A percentile compares a stretch with the other conserved stretches of the same genome.
phyloP scores from a whole-genome alignment of 2,797 vertebrate species.

The Hydrolagus colliei region DNA sequence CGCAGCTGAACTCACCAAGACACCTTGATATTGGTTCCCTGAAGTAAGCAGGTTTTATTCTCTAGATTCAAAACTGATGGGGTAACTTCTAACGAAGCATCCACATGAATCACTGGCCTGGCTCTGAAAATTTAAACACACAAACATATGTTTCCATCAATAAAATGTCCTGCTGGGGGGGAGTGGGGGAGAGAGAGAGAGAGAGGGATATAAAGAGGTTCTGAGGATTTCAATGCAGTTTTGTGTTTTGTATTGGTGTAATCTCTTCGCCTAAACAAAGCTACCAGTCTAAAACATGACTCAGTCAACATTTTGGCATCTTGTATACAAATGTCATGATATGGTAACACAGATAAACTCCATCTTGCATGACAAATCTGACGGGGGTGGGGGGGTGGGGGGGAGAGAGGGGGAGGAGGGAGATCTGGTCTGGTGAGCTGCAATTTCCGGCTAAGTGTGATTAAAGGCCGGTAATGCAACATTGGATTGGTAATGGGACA shows the following conservation, averaged over 20 bases:
- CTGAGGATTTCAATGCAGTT: neutral
- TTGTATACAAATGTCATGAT: no score
- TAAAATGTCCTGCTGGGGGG: conserved; percentile 33
- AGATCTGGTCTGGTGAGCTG: no score
- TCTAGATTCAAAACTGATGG: conserved; percentile 88
- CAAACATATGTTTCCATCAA: neutral
- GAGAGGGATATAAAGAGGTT: neutral
- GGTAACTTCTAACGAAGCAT: conserved; percentile 75
- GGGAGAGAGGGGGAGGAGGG: no score
- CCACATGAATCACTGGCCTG: conserved; percentile 84
- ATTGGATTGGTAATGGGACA: no score
- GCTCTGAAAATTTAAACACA: conserved; percentile 55
- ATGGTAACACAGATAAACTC: no score
- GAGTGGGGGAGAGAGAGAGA: neutral
- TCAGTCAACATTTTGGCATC: no score
- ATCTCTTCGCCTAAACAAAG: neutral
- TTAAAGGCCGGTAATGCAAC: no score
- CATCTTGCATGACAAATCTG: no score
- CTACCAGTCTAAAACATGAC: neutral
- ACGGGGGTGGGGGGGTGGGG: no score
- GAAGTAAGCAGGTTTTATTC: conserved; percentile 66
- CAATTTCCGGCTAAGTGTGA: no score
- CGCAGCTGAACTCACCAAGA: conserved; percentile 71
- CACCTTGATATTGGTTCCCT: conserved; percentile 53
- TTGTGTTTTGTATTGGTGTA: neutral